These are phyloP conservation scores for Siniperca obscura DNA, from an alignment of 2,797 vertebrate species.

Conservation along the genomic window DNA sequence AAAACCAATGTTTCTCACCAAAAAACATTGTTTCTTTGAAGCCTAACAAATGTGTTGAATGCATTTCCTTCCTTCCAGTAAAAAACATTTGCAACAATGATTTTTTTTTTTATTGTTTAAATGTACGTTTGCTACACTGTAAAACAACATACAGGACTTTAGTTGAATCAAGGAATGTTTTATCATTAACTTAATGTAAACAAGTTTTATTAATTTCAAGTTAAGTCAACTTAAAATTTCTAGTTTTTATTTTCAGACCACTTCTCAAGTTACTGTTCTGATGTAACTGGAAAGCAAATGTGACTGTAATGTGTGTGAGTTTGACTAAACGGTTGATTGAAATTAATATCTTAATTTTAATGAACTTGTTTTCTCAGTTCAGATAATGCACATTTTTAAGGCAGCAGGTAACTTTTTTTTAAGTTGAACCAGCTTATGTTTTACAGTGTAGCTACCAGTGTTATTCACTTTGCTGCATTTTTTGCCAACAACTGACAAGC, in stretches of 20 bases:
- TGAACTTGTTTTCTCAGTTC: not conserved
- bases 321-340: not conserved
- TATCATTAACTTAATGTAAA: not conserved
- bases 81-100: not conserved
- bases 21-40: not conserved
- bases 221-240: no score
- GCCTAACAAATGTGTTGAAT: no score
- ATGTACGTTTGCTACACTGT: not conserved
- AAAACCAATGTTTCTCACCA: not conserved
- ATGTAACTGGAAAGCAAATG: not conserved
- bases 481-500: not conserved
- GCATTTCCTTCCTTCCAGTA: not conserved
- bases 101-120: not conserved
- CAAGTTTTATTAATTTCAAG: no score
- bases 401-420: no score
- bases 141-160: not conserved
- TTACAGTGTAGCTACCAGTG: no score
- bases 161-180: no score
- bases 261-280: no score
- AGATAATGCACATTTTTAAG: no score
- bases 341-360: not conserved
- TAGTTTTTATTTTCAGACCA: no score
- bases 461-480: no score
- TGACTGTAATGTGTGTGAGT: not conserved
- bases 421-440: no score